These are phyloP conservation scores for Neelides sp. DNA, from an alignment of 1,140 invertebrate species.

Conservation along the genomic window DNA sequence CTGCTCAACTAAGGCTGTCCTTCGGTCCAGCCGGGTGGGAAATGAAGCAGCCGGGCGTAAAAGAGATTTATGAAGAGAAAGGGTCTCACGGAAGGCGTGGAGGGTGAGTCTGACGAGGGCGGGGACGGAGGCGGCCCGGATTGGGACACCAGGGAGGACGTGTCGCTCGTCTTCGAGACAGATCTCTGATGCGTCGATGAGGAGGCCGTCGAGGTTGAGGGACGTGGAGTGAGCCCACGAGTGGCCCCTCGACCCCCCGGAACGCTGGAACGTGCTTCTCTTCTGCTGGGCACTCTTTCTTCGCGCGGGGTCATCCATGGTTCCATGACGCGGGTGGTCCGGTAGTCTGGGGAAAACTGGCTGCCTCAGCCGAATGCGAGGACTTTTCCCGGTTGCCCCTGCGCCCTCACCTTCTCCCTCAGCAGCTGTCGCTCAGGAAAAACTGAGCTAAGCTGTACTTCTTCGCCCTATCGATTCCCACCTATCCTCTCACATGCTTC, in stretches of 20 bases:
- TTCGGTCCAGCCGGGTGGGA: no score
- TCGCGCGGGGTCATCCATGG: constrained; percentile 9
- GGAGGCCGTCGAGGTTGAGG: neutral
- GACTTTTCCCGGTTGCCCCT: no score
- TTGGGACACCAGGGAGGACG: constrained; percentile 14
- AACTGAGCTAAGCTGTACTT: no score
- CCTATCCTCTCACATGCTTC: no score
- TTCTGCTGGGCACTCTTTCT: constrained; percentile 17
- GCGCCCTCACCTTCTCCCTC: no score
- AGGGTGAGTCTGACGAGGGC: constrained; percentile 18
- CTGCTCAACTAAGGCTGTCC: no score
- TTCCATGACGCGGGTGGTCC: no score
- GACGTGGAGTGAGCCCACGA: constrained; percentile 8
- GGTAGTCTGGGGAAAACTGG: no score
- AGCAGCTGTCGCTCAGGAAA: no score
- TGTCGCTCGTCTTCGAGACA: constrained; percentile 20
- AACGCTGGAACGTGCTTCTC: constrained; percentile 14
- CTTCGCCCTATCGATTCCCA: no score
- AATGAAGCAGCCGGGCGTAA: no score
- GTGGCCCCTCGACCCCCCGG: constrained; percentile 14
- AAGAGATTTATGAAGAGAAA: neutral
- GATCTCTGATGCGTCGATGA: constrained; percentile 8
- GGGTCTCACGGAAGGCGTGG: constrained; percentile 18
- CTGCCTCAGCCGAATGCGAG: no score
- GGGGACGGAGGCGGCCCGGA: constrained; percentile 15